A percentile compares a stretch with the other conserved stretches of the same genome.
phyloP scores from a whole-genome alignment of 2,888 invertebrate genomes.

The Xestia c-nigrum region DNA sequence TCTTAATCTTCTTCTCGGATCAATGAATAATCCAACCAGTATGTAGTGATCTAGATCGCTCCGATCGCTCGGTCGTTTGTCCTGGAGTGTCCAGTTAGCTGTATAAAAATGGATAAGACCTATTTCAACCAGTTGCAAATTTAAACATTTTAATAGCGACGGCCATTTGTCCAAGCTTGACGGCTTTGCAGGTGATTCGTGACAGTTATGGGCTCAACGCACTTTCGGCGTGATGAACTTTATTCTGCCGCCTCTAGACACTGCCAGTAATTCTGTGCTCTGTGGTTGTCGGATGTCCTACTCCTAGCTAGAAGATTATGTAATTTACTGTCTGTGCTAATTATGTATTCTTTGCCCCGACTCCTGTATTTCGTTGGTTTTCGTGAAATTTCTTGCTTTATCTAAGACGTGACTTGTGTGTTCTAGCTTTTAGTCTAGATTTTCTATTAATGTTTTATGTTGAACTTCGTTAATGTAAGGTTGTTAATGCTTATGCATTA shows the following conservation, averaged over 20 bases:
- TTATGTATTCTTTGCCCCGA: conserved; percentile 31
- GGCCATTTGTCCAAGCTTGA: not conserved
- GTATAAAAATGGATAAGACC: not conserved
- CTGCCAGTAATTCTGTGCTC: not conserved
- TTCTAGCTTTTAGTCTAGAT: not conserved
- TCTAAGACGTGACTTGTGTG: conserved; percentile 30
- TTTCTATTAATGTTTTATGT: too few species aligned
- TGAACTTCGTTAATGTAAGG: not conserved
- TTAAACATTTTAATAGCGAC: not conserved
- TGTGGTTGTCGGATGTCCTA: conserved; percentile 1
- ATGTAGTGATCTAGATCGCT: not conserved
- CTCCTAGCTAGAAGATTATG: conserved; percentile 29
- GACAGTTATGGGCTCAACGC: not conserved
- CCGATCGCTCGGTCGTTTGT: not conserved
- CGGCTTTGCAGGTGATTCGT: not conserved
- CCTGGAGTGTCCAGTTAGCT: not conserved
- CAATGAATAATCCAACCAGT: not conserved
- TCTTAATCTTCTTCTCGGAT: not conserved
- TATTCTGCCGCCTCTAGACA: not conserved
- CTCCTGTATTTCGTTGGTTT: conserved; percentile 21
- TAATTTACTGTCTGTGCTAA: conserved; percentile 19
- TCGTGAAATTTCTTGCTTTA: conserved; percentile 25
- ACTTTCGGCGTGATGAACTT: not conserved
- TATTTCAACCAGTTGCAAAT: not conserved
- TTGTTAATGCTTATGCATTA: too few species aligned